Evolutionary conservation across 2,113 vertebrate species (phyloP).

Genomic region (Hystrix cristata): DNA sequence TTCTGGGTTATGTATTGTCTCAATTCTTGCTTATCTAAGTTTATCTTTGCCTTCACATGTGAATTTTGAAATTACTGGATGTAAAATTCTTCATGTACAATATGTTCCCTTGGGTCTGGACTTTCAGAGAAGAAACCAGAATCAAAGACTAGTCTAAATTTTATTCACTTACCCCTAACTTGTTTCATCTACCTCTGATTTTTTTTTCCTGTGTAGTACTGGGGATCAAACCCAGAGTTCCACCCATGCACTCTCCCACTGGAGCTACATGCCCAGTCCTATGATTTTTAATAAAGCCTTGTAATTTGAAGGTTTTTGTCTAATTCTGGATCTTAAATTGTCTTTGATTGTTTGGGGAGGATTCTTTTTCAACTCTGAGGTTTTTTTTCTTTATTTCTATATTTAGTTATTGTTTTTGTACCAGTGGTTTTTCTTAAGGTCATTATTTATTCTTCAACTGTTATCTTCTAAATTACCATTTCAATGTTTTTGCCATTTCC

Average conservation of each 20-base stretch:
- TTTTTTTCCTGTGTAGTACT: background rate
- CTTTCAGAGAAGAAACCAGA: background rate
- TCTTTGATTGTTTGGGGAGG: background rate
- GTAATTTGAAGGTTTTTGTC: background rate
- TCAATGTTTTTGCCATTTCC: background rate
- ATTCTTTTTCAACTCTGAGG: background rate
- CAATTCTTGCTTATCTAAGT: background rate
- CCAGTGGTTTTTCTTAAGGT: background rate
- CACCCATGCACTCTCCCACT: background rate
- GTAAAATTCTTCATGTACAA: background rate
- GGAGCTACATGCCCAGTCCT: background rate
- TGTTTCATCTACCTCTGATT: background rate
- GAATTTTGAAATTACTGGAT: background rate
- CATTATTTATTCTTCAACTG: background rate
- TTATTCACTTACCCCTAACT: background rate
- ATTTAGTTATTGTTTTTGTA: slow-evolving; percentile 2
- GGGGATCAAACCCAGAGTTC: background rate
- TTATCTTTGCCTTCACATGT: background rate
- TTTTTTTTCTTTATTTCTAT: slow-evolving; percentile 27
- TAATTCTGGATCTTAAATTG: background rate
- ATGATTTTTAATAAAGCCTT: background rate
- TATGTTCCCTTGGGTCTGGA: background rate
- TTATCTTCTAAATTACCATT: background rate
- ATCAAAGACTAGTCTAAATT: background rate
- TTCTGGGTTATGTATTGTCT: background rate